Conservation (phyloP, 2,113 vertebrate genomes). For the Nothocercus nigrocapillus region DNA sequence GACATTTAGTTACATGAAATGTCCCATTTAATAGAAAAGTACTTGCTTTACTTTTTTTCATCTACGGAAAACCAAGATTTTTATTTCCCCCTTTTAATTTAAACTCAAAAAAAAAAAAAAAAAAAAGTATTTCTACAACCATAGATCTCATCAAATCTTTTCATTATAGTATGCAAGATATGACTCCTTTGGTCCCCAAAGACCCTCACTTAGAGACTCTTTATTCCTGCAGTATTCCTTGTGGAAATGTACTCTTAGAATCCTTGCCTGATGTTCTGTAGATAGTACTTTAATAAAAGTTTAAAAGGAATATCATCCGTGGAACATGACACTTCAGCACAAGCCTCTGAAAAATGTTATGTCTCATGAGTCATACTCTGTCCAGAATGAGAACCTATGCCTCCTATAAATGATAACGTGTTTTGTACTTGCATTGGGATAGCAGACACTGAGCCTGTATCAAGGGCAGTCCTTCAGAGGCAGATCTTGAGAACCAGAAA, state of each 20-base stretch:
- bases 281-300: background rate
- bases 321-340: background rate
- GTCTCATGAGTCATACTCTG: background rate
- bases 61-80: background rate
- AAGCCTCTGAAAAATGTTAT: background rate
- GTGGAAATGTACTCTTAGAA: background rate
- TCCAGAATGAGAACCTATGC: background rate
- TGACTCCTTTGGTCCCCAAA: background rate
- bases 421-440: background rate
- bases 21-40: background rate
- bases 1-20: background rate
- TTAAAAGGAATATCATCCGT: background rate
- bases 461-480: background rate
- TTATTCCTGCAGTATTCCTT: background rate
- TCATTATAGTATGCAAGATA: background rate
- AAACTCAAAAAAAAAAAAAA: background rate
- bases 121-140: background rate
- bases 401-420: background rate
- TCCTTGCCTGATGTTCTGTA: background rate
- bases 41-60: background rate
- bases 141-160: background rate
- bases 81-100: background rate
- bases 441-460: background rate
- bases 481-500: background rate
- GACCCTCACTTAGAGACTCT: background rate